Evolutionary conservation across 2,113 vertebrate species (phyloP).

Genomic region (Myodes glareolus): DNA sequence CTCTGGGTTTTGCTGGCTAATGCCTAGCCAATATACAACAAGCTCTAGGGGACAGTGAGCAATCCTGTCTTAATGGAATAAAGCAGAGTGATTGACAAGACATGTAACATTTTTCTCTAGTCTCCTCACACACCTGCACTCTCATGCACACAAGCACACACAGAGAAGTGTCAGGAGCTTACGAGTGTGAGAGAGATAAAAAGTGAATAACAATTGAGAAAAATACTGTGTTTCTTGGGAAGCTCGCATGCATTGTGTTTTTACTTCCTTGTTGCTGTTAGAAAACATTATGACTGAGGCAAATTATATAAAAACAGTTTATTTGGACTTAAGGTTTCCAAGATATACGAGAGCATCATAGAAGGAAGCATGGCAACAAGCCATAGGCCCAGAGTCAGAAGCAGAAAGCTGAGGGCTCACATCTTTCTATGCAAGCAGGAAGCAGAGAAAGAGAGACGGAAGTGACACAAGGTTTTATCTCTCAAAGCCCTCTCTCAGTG

Average conservation of each 20-base stretch:
- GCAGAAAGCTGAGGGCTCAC: background rate
- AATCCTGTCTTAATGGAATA: background rate
- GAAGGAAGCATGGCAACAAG: background rate
- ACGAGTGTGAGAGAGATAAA: background rate
- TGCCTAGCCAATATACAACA: background rate
- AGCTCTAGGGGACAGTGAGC: background rate
- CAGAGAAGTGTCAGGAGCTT: background rate
- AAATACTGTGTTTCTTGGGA: constrained; percentile 5
- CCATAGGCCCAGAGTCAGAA: background rate
- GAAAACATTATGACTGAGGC: background rate
- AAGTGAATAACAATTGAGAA: background rate
- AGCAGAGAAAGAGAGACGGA: background rate
- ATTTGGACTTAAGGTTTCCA: background rate
- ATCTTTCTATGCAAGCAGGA: background rate
- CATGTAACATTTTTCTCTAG: background rate
- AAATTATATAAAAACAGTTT: background rate
- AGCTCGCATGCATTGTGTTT: background rate
- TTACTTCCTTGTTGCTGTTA: background rate
- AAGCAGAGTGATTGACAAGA: background rate
- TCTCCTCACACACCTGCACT: background rate
- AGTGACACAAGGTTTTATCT: background rate
- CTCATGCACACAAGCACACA: background rate
- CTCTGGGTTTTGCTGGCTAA: background rate
- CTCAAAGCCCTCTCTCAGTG: background rate
- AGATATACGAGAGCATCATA: background rate